Conservation (phyloP, 2,113 vertebrate genomes). For the Amia ocellicauda region DNA sequence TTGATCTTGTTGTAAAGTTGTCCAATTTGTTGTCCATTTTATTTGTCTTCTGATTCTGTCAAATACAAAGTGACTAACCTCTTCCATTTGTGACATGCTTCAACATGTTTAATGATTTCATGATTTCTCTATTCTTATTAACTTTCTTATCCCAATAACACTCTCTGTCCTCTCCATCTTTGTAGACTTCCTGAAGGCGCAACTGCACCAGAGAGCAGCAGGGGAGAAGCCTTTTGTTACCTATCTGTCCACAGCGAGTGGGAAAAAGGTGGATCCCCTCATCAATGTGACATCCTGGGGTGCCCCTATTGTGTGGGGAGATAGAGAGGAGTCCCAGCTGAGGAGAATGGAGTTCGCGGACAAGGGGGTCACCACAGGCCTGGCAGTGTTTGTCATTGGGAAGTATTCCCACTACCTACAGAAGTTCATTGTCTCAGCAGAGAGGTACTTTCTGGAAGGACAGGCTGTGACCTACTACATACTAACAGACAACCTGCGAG, state of each 20-base stretch:
- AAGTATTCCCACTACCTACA: conserved; percentile 56
- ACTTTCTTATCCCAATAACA: neutral
- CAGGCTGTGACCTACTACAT: conserved; percentile 66
- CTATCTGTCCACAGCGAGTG: conserved; percentile 8
- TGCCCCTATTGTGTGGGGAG: conserved; percentile 74
- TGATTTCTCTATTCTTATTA: too few species aligned
- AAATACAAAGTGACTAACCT: too few species aligned
- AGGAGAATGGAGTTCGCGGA: conserved; percentile 51
- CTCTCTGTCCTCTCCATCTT: neutral
- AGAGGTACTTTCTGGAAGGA: conserved; percentile 60
- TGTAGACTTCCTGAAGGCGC: conserved; percentile 14
- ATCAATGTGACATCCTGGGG: conserved; percentile 63
- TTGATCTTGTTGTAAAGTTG: too few species aligned
- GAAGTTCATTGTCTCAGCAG: conserved; percentile 61
- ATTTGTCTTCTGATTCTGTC: too few species aligned
- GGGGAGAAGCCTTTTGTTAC: neutral
- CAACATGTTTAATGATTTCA: too few species aligned
- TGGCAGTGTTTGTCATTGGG: conserved; percentile 64
- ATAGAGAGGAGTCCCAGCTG: conserved; percentile 49
- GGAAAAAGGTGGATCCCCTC: neutral
- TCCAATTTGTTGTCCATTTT: too few species aligned
- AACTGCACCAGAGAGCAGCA: neutral
- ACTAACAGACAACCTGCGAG: conserved; percentile 60
- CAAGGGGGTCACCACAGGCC: conserved; percentile 51
- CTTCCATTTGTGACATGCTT: too few species aligned